phyloP scores from a whole-genome alignment of 1,140 invertebrate genomes.

The Pachyrhynchus sulphureomaculatus region DNA sequence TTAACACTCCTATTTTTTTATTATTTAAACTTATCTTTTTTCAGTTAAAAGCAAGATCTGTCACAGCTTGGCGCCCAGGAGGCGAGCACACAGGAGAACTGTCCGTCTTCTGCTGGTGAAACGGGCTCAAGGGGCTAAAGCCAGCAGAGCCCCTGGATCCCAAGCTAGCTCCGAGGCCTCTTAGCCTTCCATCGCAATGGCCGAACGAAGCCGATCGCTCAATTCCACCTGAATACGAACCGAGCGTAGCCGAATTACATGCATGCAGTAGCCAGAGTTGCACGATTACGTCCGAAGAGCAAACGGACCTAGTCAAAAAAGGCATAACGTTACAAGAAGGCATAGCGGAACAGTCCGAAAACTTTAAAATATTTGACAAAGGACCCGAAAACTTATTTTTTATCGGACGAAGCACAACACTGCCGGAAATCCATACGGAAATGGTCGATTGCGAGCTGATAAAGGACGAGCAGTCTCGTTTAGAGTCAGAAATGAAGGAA shows the following conservation, averaged over 20 bases:
- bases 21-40: slow-evolving; percentile 47
- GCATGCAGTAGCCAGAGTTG: slow-evolving; percentile 14
- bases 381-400: no score
- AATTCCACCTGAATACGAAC: slow-evolving; percentile 26
- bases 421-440: no score
- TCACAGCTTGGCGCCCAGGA: slow-evolving; percentile 67
- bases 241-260: neutral
- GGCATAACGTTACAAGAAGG: no score
- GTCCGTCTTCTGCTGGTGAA: slow-evolving; percentile 75
- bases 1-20: no score
- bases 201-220: slow-evolving; percentile 24
- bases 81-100: slow-evolving; percentile 68
- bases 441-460: no score
- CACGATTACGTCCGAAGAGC: neutral
- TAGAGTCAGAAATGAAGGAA: no score
- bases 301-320: no score
- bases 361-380: no score
- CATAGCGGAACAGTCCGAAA: no score
- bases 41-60: slow-evolving; percentile 69
- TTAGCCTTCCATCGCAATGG: slow-evolving; percentile 40
- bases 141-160: slow-evolving; percentile 37
- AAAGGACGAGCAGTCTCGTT: no score
- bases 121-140: slow-evolving; percentile 46
- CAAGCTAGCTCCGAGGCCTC: slow-evolving; percentile 19
- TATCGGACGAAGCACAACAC: no score